Percentiles rank a stretch among this genome's conserved stretches.
These are phyloP conservation scores for Belgica antarctica DNA, from an alignment of 2,888 invertebrate genomes.

Conservation along the genomic window DNA sequence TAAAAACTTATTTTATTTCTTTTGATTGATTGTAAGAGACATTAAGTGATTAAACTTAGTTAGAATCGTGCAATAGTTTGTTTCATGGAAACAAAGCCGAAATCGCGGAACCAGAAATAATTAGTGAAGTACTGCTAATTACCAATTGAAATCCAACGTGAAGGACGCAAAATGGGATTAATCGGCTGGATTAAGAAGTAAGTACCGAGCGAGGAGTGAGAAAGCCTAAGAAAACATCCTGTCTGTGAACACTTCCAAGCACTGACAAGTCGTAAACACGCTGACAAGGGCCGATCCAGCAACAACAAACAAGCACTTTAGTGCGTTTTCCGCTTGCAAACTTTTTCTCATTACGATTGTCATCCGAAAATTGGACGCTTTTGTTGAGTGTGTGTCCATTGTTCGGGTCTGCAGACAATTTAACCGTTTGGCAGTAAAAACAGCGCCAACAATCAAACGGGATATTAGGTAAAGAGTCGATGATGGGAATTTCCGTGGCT, in stretches of 20 bases:
- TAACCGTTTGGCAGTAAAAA: conserved; percentile 29
- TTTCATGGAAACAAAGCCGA: too few species aligned
- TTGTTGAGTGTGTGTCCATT: not conserved
- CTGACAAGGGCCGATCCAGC: too few species aligned
- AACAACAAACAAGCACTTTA: too few species aligned
- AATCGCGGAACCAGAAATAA: too few species aligned
- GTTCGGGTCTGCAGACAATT: conserved; percentile 33
- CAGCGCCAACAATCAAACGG: conserved; percentile 20
- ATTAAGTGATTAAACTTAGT: too few species aligned
- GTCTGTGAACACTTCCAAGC: not conserved
- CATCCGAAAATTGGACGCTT: not conserved
- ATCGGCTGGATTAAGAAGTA: conserved; percentile 42
- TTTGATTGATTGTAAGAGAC: too few species aligned
- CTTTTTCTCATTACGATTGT: not conserved
- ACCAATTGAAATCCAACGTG: not conserved
- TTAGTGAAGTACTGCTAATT: not conserved
- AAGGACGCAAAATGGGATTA: conserved; percentile 32
- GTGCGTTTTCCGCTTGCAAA: not conserved
- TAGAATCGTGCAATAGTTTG: too few species aligned
- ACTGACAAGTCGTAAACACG: too few species aligned
- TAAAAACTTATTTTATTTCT: too few species aligned
- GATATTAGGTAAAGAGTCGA: conserved; percentile 37
- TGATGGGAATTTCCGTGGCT: conserved; percentile 39
- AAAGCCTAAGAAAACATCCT: conserved; percentile 5
- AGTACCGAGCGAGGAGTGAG: not conserved